Base-by-base conservation (phyloP, 2,888 invertebrate species). In the Uloborus plumipes region DNA sequence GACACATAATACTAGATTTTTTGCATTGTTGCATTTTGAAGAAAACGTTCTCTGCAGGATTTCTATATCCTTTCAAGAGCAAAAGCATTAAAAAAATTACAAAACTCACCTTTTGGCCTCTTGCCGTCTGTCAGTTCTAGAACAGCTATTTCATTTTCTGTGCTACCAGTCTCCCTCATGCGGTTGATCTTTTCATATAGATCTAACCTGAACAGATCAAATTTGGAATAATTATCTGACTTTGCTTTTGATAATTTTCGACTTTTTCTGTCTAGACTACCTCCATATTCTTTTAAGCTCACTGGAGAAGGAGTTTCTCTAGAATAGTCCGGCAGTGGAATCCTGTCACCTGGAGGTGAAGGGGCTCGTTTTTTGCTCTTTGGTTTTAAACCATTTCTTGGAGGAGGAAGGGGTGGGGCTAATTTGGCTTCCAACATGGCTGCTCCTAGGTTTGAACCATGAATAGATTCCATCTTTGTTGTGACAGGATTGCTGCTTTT, bases 361-460 rank as follows among this genome's bases (percentile, higher is more conserved):
- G 84, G 84, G 14, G 84, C 84, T 47, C 84, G 31, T 39, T 79
- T 84, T 55, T 77, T 76, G 18, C 66, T 81, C 20, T 83, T 75
- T n/a, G 39, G 72, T 26, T 75, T 81, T 13, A 67, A 47, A 11
- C 53, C 50, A 39, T 72, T 70, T 55, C 80, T 58, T 0, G 84
- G 84, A 18, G 84, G 84, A 50, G 84, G 80, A 7, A 77, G 49
- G 6, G 84, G 84, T 6, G 80, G 80, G 11, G 76, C 80, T 15
- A 84, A 51, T 53, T 75, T 84, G 15, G 78, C 64, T 53, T 84
- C 84, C 31, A 84, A 26, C 78, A 84, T 84, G 13, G 75, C 84
- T n/a, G 84, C 79, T 16, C 84, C 84, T 18, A 84, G 61, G n/a
- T 79, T 67, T 11, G 75, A 75, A n/a, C 84, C 84, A 62, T 84